Evolutionary conservation across 2,797 vertebrate species (phyloP), one percentile per base, ranked within the genome.

Genomic region (Microctenopoma steveboyesi): DNA sequence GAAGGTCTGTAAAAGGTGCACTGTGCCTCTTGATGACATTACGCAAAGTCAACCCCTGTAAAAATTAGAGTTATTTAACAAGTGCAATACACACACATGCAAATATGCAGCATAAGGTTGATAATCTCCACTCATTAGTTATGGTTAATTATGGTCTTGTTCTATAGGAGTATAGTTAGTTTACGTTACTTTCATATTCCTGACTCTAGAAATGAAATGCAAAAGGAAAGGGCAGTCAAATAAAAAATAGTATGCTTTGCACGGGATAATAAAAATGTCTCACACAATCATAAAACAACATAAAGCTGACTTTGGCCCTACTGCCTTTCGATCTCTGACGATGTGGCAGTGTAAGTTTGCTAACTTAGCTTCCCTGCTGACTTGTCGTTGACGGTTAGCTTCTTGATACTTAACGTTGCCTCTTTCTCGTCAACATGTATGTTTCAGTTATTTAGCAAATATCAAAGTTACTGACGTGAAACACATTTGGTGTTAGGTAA

Each of bases 291-390:
- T 16, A 2, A 0, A 18, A 27, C 6, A 33, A 2, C 5, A 27
- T 15, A 18, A 27, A 18, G n/a, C 14, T 12, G 46, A 10, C 13
- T 4, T 27, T 28, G 46, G 79, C 57, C 60, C 60, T 49, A 58
- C 4, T 69, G 47, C 49, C 4, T 69, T 43, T 51, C 54, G 74
- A n/a, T 53, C 69, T 63, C 22, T 88, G 89, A 79, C 76, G 69
- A 91, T 92, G 91, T 92, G 91, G 91, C 90, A 90, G 37, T 58
- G 30, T 2, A 53, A 83, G 58, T 82, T 83, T 57, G 81, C 83
- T 82, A 81, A 86, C 81, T 78, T 78, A 88, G 80, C 86, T 13
- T 65, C 13, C 4, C 49, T 37, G 22, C 22, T 22, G 22, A 22
- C 22, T 22, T 22, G 22, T 22, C 1, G 22, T 22, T 22, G 22